A percentile compares a stretch with the other conserved stretches of the same genome.
Conservation (phyloP, 1,140 invertebrate species). For the Hyles euphorbiae region DNA sequence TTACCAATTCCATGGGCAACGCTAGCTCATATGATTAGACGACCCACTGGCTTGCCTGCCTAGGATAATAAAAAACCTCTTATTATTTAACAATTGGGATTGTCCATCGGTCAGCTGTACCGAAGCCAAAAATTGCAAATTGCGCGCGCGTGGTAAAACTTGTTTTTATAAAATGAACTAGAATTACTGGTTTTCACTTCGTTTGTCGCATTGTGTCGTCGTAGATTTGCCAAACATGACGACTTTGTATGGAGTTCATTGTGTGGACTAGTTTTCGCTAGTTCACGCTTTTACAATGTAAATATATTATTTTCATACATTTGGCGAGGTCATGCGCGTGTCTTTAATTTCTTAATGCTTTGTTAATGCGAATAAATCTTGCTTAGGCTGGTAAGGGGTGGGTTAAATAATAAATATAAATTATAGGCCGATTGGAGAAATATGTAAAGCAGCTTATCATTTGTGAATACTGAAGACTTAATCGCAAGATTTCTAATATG, state of each 20-base stretch:
- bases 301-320: constrained; percentile 20
- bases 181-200: constrained; percentile 49
- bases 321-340: not conserved
- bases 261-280: constrained; percentile 41
- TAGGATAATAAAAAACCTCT: no score
- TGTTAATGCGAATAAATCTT: constrained; percentile 3
- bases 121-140: constrained; percentile 33
- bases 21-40: no score
- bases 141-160: constrained; percentile 53
- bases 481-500: no score
- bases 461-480: no score
- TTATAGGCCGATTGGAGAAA: no score
- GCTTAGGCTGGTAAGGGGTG: no score
- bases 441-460: no score
- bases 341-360: constrained; percentile 7
- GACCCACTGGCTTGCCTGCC: no score
- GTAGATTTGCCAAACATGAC: constrained; percentile 52
- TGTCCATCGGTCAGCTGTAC: no score
- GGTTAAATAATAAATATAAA: no score
- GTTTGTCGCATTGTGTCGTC: constrained; percentile 35
- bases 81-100: no score
- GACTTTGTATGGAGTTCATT: constrained; percentile 44
- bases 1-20: no score
- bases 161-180: constrained; percentile 39
- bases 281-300: constrained; percentile 48